Evolutionary conservation across 2,888 invertebrate genomes (phyloP).

Genomic region (Hydraecia micacea): DNA sequence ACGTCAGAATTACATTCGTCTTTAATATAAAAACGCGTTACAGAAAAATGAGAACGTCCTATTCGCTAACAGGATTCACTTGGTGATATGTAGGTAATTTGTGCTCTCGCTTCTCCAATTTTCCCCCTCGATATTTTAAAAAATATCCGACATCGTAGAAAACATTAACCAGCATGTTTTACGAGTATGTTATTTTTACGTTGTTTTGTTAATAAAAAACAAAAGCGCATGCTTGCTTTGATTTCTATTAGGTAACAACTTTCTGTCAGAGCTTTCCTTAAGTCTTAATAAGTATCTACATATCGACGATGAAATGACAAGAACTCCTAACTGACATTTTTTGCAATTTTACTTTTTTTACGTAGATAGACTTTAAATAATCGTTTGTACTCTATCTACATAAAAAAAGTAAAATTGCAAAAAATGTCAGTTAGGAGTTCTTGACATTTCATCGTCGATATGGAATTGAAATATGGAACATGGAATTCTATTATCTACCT

Average conservation of each 20-base stretch:
- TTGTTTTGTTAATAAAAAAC: neutral
- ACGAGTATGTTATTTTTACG: neutral
- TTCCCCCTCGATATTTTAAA: conserved; percentile 32
- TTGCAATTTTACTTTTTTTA: too few species aligned
- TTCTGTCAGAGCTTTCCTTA: neutral
- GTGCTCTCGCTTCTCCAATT: conserved; percentile 53
- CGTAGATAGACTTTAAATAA: too few species aligned
- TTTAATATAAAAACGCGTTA: conserved; percentile 57
- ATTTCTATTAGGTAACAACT: neutral
- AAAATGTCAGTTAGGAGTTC: too few species aligned
- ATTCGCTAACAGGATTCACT: conserved; percentile 59
- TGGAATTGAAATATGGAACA: neutral
- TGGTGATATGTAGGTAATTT: conserved; percentile 60
- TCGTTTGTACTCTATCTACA: too few species aligned
- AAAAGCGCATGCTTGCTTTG: neutral
- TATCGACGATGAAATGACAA: too few species aligned
- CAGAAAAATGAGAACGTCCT: conserved; percentile 38
- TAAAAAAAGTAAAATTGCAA: too few species aligned
- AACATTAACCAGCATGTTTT: conserved; percentile 23
- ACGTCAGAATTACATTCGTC: conserved; percentile 49
- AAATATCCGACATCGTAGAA: conserved; percentile 33
- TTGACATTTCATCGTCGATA: too few species aligned
- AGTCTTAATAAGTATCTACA: too few species aligned
- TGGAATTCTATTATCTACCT: neutral
- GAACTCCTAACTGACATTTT: too few species aligned